Conservation (phyloP, 2,113 vertebrate genomes). For the Sardina pilchardus region DNA sequence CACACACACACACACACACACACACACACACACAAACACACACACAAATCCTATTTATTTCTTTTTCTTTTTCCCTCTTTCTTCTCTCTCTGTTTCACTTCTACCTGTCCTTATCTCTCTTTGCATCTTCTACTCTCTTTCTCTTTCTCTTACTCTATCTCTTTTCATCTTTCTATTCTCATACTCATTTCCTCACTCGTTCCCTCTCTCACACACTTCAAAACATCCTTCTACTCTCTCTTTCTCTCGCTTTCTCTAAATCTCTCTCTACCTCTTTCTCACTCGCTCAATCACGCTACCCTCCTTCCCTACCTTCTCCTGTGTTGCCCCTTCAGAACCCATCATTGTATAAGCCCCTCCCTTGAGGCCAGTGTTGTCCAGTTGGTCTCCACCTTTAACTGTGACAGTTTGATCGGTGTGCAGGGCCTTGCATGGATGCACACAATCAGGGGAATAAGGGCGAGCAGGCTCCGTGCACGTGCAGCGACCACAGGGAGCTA, state of each 20-base stretch:
- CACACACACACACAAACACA: no score
- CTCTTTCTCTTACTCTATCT: background rate
- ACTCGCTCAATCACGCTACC: background rate
- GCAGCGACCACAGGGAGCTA: background rate
- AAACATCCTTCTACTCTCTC: no score
- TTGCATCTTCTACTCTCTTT: background rate
- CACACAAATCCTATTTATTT: no score
- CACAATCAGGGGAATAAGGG: constrained; percentile 25
- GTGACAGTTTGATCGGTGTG: constrained; percentile 39
- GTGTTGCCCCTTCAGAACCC: background rate
- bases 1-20: no score
- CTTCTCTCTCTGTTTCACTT: background rate
- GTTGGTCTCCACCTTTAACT: constrained; percentile 10
- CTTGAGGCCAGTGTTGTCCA: background rate
- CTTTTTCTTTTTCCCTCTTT: background rate
- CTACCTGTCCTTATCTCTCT: background rate
- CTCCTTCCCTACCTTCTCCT: background rate
- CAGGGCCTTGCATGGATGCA: constrained; percentile 39
- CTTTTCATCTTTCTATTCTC: background rate
- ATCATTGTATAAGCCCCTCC: background rate
- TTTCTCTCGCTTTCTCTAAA: background rate
- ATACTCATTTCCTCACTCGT: background rate
- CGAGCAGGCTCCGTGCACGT: background rate
- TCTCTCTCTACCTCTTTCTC: background rate
- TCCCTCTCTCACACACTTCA: background rate